Evolutionary conservation across 2,888 invertebrate genomes (phyloP).

Genomic region (Tiliacea aurago): DNA sequence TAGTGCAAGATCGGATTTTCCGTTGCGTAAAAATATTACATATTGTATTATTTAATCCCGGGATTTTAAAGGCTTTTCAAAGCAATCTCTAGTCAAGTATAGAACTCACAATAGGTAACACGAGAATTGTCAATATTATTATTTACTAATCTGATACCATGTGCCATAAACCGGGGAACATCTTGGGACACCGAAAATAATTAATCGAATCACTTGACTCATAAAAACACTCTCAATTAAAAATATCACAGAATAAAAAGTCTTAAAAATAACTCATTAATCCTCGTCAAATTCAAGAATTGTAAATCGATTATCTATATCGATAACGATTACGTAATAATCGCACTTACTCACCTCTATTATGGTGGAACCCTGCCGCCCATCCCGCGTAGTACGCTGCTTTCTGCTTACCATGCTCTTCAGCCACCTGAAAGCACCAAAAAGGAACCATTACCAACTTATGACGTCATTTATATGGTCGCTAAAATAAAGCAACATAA

Average conservation of each 20-base stretch:
- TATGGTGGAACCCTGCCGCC: constrained; percentile 92
- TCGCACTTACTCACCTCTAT: constrained; percentile 81
- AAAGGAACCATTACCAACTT: constrained; percentile 3
- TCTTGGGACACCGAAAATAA: not conserved
- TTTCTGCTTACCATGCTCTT: constrained; percentile 96
- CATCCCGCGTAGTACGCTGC: constrained; percentile 94
- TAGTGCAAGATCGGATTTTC: not conserved
- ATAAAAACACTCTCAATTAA: not conserved
- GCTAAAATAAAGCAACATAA: constrained; percentile 39
- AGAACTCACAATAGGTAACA: not conserved
- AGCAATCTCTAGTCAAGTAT: not conserved
- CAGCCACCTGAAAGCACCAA: constrained; percentile 91
- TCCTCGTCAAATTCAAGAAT: not conserved
- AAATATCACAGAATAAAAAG: not conserved
- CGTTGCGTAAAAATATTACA: not conserved
- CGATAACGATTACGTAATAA: constrained; percentile 15
- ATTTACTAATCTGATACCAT: not conserved
- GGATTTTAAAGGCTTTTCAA: not conserved
- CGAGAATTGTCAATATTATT: not conserved
- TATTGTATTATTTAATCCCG: not conserved
- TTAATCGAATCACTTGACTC: not conserved
- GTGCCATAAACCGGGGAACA: not conserved
- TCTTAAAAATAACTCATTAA: not conserved
- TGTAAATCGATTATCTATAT: constrained; percentile 1
- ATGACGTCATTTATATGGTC: not conserved